A percentile compares a stretch with the other conserved stretches of the same genome.
These are phyloP conservation scores for Eidolon dupreanum DNA, from an alignment of 2,797 vertebrate species.

Conservation along the genomic window DNA sequence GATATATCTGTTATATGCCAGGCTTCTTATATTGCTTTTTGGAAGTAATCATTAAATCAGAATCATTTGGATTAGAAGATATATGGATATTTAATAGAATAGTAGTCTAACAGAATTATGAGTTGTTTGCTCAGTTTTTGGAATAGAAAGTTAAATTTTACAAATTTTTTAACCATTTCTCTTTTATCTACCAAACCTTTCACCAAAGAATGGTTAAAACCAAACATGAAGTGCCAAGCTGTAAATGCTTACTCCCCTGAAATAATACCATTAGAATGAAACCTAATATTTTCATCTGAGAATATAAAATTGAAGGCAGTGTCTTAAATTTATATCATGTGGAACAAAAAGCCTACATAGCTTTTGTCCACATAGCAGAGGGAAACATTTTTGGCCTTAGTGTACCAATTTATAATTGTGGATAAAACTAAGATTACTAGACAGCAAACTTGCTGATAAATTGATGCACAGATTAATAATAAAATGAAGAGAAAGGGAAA, in stretches of 20 bases:
- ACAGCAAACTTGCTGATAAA: not conserved
- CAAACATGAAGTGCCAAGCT: not conserved
- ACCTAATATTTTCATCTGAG: not conserved
- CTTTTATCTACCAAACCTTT: constrained; percentile 7
- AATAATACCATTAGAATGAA: not conserved
- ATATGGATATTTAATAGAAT: not conserved
- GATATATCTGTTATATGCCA: not conserved
- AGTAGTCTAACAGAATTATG: not conserved
- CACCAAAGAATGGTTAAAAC: constrained; percentile 15
- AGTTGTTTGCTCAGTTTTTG: constrained; percentile 8
- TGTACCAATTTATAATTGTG: not conserved
- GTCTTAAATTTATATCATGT: constrained; percentile 5
- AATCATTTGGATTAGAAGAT: not conserved
- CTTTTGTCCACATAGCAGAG: not conserved
- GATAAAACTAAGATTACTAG: not conserved
- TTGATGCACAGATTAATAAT: not conserved
- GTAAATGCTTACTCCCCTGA: not conserved
- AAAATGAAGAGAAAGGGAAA: not conserved
- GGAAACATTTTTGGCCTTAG: not conserved
- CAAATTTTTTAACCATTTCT: not conserved
- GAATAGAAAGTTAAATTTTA: constrained; percentile 27
- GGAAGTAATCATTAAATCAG: not conserved
- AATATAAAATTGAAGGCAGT: not conserved
- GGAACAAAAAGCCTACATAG: not conserved
- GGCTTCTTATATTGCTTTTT: constrained; percentile 24